A percentile compares a stretch with the other conserved stretches of the same genome.
phyloP scores from a whole-genome alignment of 2,113 vertebrate genomes.

The Grus americana region DNA sequence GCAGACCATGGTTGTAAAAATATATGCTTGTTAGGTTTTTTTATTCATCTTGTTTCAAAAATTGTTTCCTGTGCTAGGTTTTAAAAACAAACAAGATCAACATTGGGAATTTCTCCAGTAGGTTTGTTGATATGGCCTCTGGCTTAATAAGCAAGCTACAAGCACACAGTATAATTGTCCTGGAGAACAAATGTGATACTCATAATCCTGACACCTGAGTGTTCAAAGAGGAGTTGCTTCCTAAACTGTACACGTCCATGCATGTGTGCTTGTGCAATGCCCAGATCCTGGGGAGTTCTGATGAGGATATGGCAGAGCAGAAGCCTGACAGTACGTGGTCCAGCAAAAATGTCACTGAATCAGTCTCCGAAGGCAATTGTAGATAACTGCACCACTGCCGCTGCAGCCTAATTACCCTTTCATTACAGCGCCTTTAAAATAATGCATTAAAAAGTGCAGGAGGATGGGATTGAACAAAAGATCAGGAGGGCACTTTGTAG shows the following conservation, averaged over 20 bases:
- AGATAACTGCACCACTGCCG: background rate
- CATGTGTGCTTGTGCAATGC: background rate
- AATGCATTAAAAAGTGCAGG: background rate
- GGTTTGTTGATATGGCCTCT: background rate
- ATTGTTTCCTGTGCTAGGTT: background rate
- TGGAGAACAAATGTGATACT: background rate
- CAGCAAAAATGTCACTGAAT: background rate
- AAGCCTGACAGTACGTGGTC: background rate
- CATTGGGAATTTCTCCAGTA: background rate
- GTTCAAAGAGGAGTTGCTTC: background rate
- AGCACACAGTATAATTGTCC: background rate
- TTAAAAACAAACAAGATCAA: background rate
- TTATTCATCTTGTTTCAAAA: background rate
- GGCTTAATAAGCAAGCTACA: background rate
- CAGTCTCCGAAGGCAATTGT: background rate
- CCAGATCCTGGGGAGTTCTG: background rate
- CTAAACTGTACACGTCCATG: background rate
- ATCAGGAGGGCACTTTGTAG: background rate
- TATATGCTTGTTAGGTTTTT: background rate
- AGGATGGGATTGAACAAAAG: background rate
- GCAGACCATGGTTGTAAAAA: background rate
- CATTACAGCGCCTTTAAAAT: background rate
- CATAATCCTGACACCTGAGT: background rate
- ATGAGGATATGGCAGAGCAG: background rate
- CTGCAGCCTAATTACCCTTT: background rate